These are phyloP conservation scores for Erannis defoliaria DNA, from an alignment of 2,888 invertebrate genomes.

Conservation along the genomic window DNA sequence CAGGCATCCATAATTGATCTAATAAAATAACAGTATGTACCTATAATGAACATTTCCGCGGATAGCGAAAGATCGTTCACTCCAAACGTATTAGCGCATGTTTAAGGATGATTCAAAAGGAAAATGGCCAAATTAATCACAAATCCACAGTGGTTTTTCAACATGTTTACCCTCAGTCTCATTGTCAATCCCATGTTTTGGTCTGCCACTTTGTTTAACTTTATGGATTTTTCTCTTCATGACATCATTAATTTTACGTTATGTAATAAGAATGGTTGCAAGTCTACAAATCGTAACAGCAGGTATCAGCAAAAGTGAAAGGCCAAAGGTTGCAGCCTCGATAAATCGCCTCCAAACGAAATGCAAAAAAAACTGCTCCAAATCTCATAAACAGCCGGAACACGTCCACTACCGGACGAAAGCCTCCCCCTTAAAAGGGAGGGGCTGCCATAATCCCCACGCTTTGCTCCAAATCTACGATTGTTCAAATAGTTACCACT, in stretches of 20 bases:
- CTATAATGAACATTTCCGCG: too few species aligned
- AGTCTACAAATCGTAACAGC: neutral
- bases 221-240: neutral
- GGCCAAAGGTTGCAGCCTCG: conserved; percentile 26
- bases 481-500: conserved; percentile 14
- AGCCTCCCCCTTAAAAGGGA: too few species aligned
- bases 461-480: conserved; percentile 20
- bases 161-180: neutral
- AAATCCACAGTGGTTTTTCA: too few species aligned
- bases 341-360: conserved; percentile 21
- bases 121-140: conserved; percentile 4
- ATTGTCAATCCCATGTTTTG: neutral
- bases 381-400: too few species aligned
- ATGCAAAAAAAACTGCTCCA: conserved; percentile 25
- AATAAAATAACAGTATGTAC: conserved; percentile 6
- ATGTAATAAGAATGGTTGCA: neutral
- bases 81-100: neutral
- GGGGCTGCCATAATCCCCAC: too few species aligned
- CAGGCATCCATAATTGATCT: neutral
- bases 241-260: neutral
- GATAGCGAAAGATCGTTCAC: neutral
- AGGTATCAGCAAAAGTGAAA: conserved; percentile 23
- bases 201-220: neutral
- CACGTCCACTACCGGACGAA: too few species aligned
- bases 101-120: conserved; percentile 8